phyloP scores from a whole-genome alignment of 2,797 vertebrate species.

The Lepidocolaptes lacrymiger region DNA sequence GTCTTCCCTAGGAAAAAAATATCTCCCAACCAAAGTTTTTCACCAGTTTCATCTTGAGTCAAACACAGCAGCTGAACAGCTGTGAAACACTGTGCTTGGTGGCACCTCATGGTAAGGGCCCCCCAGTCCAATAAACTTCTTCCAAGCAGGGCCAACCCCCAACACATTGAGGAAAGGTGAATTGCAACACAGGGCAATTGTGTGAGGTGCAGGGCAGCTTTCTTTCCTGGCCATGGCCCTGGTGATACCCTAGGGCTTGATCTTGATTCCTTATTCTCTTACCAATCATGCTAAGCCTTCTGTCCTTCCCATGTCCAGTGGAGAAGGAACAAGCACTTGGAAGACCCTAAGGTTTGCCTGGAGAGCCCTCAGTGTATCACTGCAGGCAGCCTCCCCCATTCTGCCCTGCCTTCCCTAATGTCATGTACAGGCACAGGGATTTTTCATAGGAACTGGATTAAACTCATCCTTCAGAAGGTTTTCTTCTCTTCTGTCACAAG shows the following conservation, averaged over 20 bases:
- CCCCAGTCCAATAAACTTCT: neutral
- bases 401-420: neutral
- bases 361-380: rapidly evolving
- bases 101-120: neutral
- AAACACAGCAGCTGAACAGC: neutral
- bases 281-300: neutral
- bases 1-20: neutral
- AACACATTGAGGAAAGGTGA: rapidly evolving
- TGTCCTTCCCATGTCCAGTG: rapidly evolving
- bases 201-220: neutral
- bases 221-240: neutral
- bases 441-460: neutral
- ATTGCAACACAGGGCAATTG: neutral
- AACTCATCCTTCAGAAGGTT: neutral
- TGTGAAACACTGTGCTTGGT: neutral
- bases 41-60: neutral
- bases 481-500: neutral
- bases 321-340: neutral
- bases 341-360: neutral
- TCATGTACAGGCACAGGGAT: neutral
- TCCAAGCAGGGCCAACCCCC: neutral
- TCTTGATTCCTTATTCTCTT: neutral
- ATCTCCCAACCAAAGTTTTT: neutral
- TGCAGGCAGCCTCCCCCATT: neutral
- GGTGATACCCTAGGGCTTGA: neutral